phyloP scores from a whole-genome alignment of 2,113 vertebrate species.

The Canis aureus region DNA sequence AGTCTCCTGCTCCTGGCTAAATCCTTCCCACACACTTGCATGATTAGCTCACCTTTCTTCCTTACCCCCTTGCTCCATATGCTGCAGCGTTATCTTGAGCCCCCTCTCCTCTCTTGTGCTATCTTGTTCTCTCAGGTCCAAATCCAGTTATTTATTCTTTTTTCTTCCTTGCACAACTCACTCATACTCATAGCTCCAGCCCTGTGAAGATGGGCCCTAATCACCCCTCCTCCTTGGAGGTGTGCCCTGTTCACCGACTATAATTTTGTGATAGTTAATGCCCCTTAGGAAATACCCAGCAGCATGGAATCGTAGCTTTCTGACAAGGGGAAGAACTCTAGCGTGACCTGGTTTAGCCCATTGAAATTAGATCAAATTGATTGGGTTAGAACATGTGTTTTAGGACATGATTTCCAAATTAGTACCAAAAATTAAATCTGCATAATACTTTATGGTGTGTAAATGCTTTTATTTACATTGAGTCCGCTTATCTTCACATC shows the following conservation, averaged over 20 bases:
- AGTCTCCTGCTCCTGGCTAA: neutral
- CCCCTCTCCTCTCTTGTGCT: neutral
- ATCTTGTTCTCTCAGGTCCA: neutral
- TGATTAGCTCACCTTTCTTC: neutral
- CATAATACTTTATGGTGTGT: neutral
- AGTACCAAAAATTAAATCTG: slow-evolving; percentile 13
- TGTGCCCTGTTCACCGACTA: neutral
- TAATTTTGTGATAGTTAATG: neutral
- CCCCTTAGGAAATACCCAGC: neutral
- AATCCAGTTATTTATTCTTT: neutral
- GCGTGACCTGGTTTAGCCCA: neutral
- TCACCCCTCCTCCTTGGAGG: neutral
- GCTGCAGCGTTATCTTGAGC: neutral
- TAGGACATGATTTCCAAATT: slow-evolving; percentile 13
- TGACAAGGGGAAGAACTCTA: neutral
- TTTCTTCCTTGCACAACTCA: neutral
- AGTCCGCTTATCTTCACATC: neutral
- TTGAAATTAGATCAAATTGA: slow-evolving; percentile 9
- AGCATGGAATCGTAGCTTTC: neutral
- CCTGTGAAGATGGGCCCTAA: neutral
- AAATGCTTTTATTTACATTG: slow-evolving; percentile 21
- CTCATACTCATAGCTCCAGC: neutral
- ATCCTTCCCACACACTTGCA: neutral
- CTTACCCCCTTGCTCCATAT: neutral
- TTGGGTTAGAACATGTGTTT: neutral